Base-by-base conservation (phyloP, 1,140 invertebrate species). In the Trichoplusia ni region DNA sequence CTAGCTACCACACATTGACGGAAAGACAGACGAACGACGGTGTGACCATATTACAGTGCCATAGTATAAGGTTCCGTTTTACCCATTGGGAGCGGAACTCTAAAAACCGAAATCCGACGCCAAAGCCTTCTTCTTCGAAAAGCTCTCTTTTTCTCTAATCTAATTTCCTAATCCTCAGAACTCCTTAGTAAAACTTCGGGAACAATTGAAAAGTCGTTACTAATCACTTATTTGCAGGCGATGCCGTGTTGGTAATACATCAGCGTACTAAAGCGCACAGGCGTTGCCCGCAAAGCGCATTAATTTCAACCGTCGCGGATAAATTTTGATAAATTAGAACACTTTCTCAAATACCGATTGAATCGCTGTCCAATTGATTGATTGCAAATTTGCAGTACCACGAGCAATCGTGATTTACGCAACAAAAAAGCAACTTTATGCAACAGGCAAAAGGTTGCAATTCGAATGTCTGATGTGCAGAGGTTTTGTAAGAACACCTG, bases 301-400 rank as follows among this genome's bases (percentile, higher is more conserved):
- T 60, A 60, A 66, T 60, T 42, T 60, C 44, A 60, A 49, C 2
- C 54, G 67, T 16, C 61, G 27, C 27, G 49, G 58, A 71, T 42
- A 44, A 69, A 73, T 61, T 67, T 62, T 72, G 62, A 75, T 72
- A 69, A 72, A 67, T 67, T 67, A 67, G 56, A 67, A 65, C 67
- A 61, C 64, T 71, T 72, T 72, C 49, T 71, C 58, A 75, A 73
- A 73, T 51, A 62, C 37, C 66, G 56, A 71, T 73, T 71, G 65
- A 76, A 73, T 73, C 54, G 54, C 68, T 71, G 73, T 73, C 71
- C 63, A 58, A 71, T 68, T 78, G 69, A 80, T 77, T 62, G 68
- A 79, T 79, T 51, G 61, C 67, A 29, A n/a, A n/a, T n/a, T n/a
- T n/a, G n/a, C n/a, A n/a, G n/a, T n/a, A n/a, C n/a, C n/a, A n/a